Evolutionary conservation across 2,888 invertebrate species (phyloP), one percentile per base, ranked within the genome.

Genomic region (Nemotelus nigrinus): DNA sequence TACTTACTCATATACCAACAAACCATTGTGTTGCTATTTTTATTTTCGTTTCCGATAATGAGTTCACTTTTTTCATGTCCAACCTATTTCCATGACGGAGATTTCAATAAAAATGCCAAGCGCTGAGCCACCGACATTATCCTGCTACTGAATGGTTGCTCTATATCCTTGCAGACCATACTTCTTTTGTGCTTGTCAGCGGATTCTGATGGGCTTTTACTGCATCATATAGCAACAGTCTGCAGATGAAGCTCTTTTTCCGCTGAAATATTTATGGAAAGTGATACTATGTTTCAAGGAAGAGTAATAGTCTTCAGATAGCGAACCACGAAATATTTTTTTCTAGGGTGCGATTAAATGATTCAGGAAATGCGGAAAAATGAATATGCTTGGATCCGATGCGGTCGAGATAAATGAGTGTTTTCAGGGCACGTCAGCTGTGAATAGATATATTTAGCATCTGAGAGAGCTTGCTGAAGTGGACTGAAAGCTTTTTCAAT

Each of bases 101-200:
- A 25, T 25, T 25, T 25, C 25, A 65, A 39, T 45, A 8, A 63
- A 63, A 25, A 63, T 8, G 63, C 39, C 63, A 43, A 63, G 63
- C 39, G 3, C 2, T 41, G 45, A 47, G 25, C 65, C 43, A 65
- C 60, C n/a, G 25, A 58, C 65, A 45, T 3, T 47, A 47, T 44
- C 10, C 8, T 65, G 68, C 50, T n/a, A 58, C 4, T 7, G 25
- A 68, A 68, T 68, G 50, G 68, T 50, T 68, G 68, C 68, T 50
- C 68, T 68, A 68, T 50, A 68, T 68, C 68, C 50, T 68, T 50
- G 39, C 43, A 65, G 44, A 65, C n/a, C 65, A 64, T 64, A 43
- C 64, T 7, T 43, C 44, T 65, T 65, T 65, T 65, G 8, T 65
- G 4, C 41, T 39, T 64, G 44, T 45, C 25, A 25, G 25, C 25